These are phyloP conservation scores for Lordiphosa mommai DNA, from an alignment of 1,140 invertebrate genomes.

Conservation along the genomic window DNA sequence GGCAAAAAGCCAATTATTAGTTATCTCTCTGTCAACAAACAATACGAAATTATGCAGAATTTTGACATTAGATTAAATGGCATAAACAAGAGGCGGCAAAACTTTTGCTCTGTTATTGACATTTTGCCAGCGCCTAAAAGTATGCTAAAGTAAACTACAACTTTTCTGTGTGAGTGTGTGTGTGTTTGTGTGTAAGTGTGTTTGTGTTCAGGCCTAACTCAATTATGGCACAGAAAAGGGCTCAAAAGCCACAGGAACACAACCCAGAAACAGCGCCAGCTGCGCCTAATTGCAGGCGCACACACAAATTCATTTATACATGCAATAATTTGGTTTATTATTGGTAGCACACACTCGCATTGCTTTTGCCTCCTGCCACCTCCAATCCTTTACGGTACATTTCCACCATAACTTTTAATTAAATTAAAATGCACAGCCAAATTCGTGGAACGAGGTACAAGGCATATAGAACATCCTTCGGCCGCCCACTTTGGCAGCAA, in stretches of 20 bases:
- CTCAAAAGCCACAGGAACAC: slow-evolving; percentile 68
- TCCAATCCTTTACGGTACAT: slow-evolving; percentile 44
- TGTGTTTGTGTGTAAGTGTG: slow-evolving; percentile 2
- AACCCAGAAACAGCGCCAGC: slow-evolving; percentile 58
- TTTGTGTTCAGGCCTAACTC: slow-evolving; percentile 58
- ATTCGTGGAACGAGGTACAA: slow-evolving; percentile 26
- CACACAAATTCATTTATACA: slow-evolving; percentile 72
- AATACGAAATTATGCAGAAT: slow-evolving; percentile 51
- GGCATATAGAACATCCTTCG: not conserved
- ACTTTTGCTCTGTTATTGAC: slow-evolving; percentile 24
- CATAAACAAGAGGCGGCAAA: slow-evolving; percentile 50
- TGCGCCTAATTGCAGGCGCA: slow-evolving; percentile 65
- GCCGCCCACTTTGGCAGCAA: slow-evolving; percentile 8
- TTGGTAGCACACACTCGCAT: slow-evolving; percentile 39
- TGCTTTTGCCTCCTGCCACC: not conserved
- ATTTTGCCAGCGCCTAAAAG: slow-evolving; percentile 23
- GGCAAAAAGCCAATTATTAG: slow-evolving; percentile 51
- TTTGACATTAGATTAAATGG: slow-evolving; percentile 58
- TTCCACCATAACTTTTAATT: slow-evolving; percentile 75
- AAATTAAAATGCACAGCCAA: slow-evolving; percentile 74
- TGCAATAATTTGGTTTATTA: slow-evolving; percentile 77
- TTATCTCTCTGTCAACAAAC: slow-evolving; percentile 24
- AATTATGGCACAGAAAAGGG: slow-evolving; percentile 68
- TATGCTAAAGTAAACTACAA: slow-evolving; percentile 53
- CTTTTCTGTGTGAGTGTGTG: slow-evolving; percentile 2